These are phyloP conservation scores for Plusia festucae DNA, from an alignment of 2,888 invertebrate species.

Conservation along the genomic window DNA sequence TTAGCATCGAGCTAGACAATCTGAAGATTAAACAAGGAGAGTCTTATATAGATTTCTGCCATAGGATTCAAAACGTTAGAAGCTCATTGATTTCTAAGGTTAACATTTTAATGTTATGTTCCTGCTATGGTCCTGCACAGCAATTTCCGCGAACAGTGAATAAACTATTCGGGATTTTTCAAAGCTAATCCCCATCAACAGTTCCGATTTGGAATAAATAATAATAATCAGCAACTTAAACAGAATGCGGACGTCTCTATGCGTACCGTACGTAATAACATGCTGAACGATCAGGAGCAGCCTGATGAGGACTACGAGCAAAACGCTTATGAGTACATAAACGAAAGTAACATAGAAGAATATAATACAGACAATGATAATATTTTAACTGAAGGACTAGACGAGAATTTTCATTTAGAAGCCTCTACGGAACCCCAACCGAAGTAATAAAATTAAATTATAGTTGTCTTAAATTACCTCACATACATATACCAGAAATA, in stretches of 20 bases:
- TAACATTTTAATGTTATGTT: too few species aligned
- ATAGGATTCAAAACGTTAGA: too few species aligned
- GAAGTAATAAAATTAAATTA: conserved; percentile 9
- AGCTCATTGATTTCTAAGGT: too few species aligned
- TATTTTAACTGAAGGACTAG: neutral
- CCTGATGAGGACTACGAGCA: neutral
- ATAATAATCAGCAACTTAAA: neutral
- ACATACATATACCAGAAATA: conserved; percentile 13
- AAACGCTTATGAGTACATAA: neutral
- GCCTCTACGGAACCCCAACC: neutral
- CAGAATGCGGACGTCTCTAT: neutral
- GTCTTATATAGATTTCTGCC: too few species aligned
- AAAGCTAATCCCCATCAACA: neutral
- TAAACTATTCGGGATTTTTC: neutral
- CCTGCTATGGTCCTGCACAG: neutral
- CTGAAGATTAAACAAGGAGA: too few species aligned
- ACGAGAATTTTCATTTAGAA: neutral
- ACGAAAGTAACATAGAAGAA: neutral
- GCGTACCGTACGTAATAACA: neutral
- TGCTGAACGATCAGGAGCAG: neutral
- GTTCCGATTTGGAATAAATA: neutral
- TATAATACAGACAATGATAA: neutral
- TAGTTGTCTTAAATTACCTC: conserved; percentile 8
- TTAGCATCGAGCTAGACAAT: too few species aligned
- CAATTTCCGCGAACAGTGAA: neutral